Percentiles rank a stretch among this genome's conserved stretches.
These are phyloP conservation scores for Axis porcinus DNA, from an alignment of 2,113 vertebrate genomes.

Conservation along the genomic window DNA sequence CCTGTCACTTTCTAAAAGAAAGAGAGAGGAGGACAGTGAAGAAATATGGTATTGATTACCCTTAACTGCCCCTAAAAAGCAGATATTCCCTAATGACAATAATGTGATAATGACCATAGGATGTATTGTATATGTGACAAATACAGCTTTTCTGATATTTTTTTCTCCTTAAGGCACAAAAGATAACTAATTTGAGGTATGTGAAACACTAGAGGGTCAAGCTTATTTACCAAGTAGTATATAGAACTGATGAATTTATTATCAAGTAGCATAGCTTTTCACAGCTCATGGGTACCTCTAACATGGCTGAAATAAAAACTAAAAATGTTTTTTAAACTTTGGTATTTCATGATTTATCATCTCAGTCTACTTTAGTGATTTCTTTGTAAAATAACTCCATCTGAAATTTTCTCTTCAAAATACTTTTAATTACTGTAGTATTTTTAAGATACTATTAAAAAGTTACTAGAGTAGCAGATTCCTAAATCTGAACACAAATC, in stretches of 20 bases:
- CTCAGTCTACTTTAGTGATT: constrained; percentile 55
- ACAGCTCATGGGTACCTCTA: constrained; percentile 51
- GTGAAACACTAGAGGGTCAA: constrained; percentile 59
- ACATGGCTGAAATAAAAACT: constrained; percentile 77
- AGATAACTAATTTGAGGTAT: constrained; percentile 42
- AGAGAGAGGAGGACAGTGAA: not conserved
- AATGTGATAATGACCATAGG: constrained; percentile 46
- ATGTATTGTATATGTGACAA: constrained; percentile 57
- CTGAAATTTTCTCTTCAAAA: constrained; percentile 8
- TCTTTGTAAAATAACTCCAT: constrained; percentile 33
- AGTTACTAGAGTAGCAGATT: not conserved
- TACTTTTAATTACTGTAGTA: not conserved
- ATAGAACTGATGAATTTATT: constrained; percentile 52
- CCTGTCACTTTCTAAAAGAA: constrained; percentile 69
- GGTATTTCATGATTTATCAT: constrained; percentile 72
- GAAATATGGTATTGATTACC: constrained; percentile 37
- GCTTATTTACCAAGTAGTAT: constrained; percentile 64
- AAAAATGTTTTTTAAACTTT: constrained; percentile 73
- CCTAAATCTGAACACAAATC: not conserved
- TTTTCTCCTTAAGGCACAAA: constrained; percentile 54
- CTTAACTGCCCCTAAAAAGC: constrained; percentile 40
- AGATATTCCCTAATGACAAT: constrained; percentile 35
- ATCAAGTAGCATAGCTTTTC: constrained; percentile 69
- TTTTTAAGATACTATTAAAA: not conserved
- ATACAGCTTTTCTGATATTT: constrained; percentile 57